These are phyloP conservation scores for Haplochromis vanheusdeni DNA, from an alignment of 2,113 vertebrate species.

Conservation along the genomic window DNA sequence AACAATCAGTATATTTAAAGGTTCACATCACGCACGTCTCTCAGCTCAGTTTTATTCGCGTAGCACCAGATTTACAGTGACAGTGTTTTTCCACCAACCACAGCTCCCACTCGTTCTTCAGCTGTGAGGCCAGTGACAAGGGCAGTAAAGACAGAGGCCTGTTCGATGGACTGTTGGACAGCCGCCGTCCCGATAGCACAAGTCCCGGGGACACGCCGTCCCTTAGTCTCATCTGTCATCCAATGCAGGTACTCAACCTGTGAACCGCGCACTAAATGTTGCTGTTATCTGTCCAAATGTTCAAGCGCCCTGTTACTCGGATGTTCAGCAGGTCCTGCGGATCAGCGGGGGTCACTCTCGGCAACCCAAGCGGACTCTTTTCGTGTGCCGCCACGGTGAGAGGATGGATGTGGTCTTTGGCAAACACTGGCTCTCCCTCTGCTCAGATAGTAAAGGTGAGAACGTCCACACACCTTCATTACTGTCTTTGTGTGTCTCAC, in stretches of 20 bases:
- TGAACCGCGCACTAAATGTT: not conserved
- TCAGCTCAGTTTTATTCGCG: rapidly evolving
- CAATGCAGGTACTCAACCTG: slow-evolving; percentile 76
- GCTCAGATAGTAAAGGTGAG: slow-evolving; percentile 94
- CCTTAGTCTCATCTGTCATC: slow-evolving; percentile 87
- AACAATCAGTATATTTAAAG: not conserved
- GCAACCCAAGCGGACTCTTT: slow-evolving; percentile 87
- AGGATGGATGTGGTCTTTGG: slow-evolving; percentile 97
- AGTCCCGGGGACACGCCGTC: slow-evolving; percentile 73
- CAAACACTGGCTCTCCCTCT: slow-evolving; percentile 93
- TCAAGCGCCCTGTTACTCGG: not conserved
- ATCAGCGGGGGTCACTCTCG: slow-evolving; percentile 70
- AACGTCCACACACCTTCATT: rapidly evolving
- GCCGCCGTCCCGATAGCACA: slow-evolving; percentile 76
- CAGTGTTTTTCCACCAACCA: not conserved
- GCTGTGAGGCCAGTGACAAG: slow-evolving; percentile 61
- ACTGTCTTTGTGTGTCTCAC: not conserved
- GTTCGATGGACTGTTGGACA: slow-evolving; percentile 78
- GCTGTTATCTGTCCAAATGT: not conserved
- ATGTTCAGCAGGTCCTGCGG: slow-evolving; percentile 75
- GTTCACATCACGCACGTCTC: not conserved
- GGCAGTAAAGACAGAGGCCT: slow-evolving; percentile 64
- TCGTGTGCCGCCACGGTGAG: slow-evolving; percentile 91
- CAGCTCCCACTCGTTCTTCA: slow-evolving; percentile 92
- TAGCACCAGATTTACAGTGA: not conserved